Percentiles rank a stretch among this genome's conserved stretches.
Evolutionary conservation across 2,113 vertebrate genomes (phyloP).

Genomic region (Callipepla squamata): DNA sequence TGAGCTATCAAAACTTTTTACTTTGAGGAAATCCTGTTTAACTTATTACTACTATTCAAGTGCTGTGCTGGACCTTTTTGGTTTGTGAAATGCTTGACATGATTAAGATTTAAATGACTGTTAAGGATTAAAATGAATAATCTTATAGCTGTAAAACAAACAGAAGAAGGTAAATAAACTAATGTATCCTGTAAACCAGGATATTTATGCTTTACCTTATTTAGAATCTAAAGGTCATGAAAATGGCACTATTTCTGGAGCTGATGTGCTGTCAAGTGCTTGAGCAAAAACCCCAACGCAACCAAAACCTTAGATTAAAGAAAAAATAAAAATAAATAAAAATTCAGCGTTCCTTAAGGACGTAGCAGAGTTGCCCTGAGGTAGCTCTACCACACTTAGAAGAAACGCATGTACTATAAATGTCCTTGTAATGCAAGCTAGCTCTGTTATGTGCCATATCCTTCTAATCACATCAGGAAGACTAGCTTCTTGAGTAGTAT

Average conservation of each 20-base stretch:
- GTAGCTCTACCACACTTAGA: neutral
- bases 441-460: neutral
- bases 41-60: neutral
- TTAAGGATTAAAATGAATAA: neutral
- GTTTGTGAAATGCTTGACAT: neutral
- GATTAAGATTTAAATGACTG: neutral
- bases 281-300: neutral
- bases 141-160: conserved; percentile 11
- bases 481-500: neutral
- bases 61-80: neutral
- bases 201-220: conserved; percentile 22
- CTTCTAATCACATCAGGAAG: neutral
- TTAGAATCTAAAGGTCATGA: conserved; percentile 46
- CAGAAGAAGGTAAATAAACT: neutral
- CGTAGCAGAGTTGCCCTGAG: neutral
- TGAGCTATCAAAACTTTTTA: neutral
- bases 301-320: neutral
- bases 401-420: neutral
- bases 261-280: neutral
- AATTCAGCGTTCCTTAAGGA: neutral
- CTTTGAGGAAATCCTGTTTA: neutral
- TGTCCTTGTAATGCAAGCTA: neutral
- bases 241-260: neutral
- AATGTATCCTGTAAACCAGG: neutral
- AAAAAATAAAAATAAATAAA: neutral